phyloP scores from a whole-genome alignment of 2,797 vertebrate genomes.

The Ctenochaetus hawaiiensis region DNA sequence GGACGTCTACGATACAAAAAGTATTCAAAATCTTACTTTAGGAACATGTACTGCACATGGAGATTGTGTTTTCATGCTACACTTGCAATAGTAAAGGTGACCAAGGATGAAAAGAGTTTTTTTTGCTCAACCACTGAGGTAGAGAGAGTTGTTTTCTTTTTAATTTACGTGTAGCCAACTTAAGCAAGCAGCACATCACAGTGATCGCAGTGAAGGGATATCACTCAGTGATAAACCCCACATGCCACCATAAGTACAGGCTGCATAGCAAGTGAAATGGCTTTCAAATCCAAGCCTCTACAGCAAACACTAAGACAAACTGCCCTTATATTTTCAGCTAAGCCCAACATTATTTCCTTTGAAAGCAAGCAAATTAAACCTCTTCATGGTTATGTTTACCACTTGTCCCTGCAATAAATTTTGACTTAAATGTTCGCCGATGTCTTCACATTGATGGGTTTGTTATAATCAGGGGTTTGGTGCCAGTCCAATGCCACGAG shows the following conservation, averaged over 20 bases:
- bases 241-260: neutral
- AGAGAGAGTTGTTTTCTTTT: conserved; percentile 60
- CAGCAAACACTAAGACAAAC: neutral
- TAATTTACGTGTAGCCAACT: conserved; percentile 27
- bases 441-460: conserved; percentile 32
- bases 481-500: conserved; percentile 9
- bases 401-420: neutral
- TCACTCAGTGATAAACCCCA: conserved; percentile 19
- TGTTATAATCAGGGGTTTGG: neutral
- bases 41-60: conserved; percentile 1
- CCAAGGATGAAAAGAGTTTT: conserved; percentile 3
- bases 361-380: conserved; percentile 10
- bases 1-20: conserved; percentile 21
- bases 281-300: neutral
- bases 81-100: conserved; percentile 15
- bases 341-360: conserved; percentile 5
- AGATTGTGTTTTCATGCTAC: conserved; percentile 11
- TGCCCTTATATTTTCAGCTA: neutral
- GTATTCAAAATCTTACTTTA: conserved; percentile 19
- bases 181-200: conserved; percentile 4
- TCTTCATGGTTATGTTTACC: conserved; percentile 6
- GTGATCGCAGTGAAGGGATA: conserved; percentile 16
- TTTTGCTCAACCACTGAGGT: conserved; percentile 68
- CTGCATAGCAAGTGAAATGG: neutral
- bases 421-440: neutral